Evolutionary conservation across 2,797 vertebrate genomes (phyloP), one percentile per base, ranked within the genome.

Genomic region (Sylvia borin): DNA sequence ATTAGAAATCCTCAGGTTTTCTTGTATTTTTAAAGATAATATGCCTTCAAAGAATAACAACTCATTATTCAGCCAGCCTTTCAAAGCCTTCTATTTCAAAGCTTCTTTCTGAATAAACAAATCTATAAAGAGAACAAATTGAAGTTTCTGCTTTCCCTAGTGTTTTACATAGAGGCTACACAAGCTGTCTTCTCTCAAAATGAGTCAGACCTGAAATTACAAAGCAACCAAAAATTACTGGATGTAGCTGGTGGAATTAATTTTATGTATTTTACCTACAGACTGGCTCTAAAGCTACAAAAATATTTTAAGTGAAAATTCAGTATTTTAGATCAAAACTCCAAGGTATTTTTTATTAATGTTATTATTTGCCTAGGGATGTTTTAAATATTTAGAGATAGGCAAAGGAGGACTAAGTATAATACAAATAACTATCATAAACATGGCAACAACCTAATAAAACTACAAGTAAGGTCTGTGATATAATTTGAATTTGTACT

Each of bases 21-120:
- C 87, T 66, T 94, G 88, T 94, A 72, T 92, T 96, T 97, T 97
- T 96, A 82, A 96, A 94, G 91, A 92, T 90, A 97, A 92, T 96
- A 89, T 50, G 47, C 76, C 84, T 96, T 94, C 91, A 93, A 93
- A 97, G 92, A 96, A 91, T 91, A 97, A 88, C 51, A 83, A 58
- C 27, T 93, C 50, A 45, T 88, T 76, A 81, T 97, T 97, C 95
- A 93, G 77, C 62, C 73, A 84, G 83, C 85, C 80, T 97, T 97
- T 94, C 85, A 86, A 78, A 77, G 92, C 76, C 82, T 96, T 97
- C 95, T 91, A 90, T 95, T 96, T 96, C 79, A 84, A 84, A 90
- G 51, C 78, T 78, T 58, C 62, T 88, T 83, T 92, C 55, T 70
- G 77, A 92, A 94, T 96, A 97, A 97, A 97, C 86, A 96, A 96